Evolutionary conservation across 2,113 vertebrate species (phyloP).

Genomic region (Orthonyx spaldingii): DNA sequence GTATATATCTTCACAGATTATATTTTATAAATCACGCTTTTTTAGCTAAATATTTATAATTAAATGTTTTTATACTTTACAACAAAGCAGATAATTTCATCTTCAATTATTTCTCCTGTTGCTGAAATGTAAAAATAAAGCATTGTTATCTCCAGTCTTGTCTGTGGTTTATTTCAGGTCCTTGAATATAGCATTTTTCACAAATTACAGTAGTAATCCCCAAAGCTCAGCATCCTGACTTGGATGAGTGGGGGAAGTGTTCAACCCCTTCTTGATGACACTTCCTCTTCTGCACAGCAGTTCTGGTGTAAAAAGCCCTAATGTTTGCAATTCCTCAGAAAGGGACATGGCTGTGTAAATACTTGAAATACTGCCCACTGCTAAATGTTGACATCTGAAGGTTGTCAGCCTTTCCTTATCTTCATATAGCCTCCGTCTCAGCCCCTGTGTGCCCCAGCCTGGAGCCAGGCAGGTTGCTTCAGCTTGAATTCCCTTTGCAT

Average conservation of each 20-base stretch:
- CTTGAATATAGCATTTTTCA: neutral
- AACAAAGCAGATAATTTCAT: constrained; percentile 60
- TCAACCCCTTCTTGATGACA: neutral
- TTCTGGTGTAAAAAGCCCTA: neutral
- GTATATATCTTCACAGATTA: constrained; percentile 61
- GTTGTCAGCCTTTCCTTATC: neutral
- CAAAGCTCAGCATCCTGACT: accelerated
- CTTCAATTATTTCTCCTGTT: constrained; percentile 59
- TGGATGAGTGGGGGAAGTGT: neutral
- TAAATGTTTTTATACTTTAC: constrained; percentile 70
- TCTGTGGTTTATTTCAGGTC: neutral
- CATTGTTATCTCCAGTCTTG: constrained; percentile 15
- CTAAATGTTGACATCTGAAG: neutral
- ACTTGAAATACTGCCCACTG: neutral
- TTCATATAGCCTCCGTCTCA: neutral
- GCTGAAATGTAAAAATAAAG: constrained; percentile 60
- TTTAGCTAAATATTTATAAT: constrained; percentile 72
- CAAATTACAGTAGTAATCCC: neutral
- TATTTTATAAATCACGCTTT: constrained; percentile 66
- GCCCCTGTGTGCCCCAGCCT: neutral
- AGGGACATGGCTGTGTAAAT: neutral
- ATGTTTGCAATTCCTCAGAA: neutral
- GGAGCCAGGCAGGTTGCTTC: neutral
- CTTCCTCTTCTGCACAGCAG: neutral
- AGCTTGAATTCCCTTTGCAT: neutral